Evolutionary conservation across 2,797 vertebrate genomes (phyloP), one percentile per base, ranked within the genome.

Genomic region (Spatula clypeata): DNA sequence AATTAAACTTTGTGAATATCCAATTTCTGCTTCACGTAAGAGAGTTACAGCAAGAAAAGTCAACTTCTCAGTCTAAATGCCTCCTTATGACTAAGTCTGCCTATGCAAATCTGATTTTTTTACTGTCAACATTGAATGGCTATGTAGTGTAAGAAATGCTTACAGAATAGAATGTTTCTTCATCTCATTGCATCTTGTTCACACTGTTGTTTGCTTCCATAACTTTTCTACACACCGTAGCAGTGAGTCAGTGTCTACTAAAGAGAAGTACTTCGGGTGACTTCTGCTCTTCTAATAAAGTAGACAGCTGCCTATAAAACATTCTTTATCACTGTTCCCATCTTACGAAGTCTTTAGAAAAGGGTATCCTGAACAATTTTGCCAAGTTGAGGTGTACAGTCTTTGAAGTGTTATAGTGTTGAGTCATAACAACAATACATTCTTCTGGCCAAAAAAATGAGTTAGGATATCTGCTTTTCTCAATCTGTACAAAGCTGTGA

Each of bases 391-490:
- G 67, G 10, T 85, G 47, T 24, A 72, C 51, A 83, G 81, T 3
- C 57, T 93, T 67, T 92, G 70, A 94, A 84, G 58, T 82, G 74
- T 81, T 87, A 72, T 18, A 64, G 60, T 34, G 40, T 73, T 94
- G 58, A 76, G 74, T 73, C 91, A 85, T 92, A 93, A 92, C 71
- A 81, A 64, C 67, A 87, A 53, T 32, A 32, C 45, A 60, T 85
- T 95, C 38, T 91, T 84, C 83, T 71, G 21, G 42, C 92, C 61
- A 94, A 76, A 72, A 76, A 65, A 53, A 36, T 27, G 29, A 31
- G 70, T 84, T 57, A 62, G 31, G 86, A 82, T 89, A 51, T 61
- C 53, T 79, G 61, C 19, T 71, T 82, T 92, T 70, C 71, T 82
- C 67, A 71, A 64, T 64, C 75, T 93, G 20, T 77, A 91, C 57